Evolutionary conservation across 2,888 invertebrate species (phyloP), one percentile per base, ranked within the genome.

Genomic region (Cheilosia variabilis): DNA sequence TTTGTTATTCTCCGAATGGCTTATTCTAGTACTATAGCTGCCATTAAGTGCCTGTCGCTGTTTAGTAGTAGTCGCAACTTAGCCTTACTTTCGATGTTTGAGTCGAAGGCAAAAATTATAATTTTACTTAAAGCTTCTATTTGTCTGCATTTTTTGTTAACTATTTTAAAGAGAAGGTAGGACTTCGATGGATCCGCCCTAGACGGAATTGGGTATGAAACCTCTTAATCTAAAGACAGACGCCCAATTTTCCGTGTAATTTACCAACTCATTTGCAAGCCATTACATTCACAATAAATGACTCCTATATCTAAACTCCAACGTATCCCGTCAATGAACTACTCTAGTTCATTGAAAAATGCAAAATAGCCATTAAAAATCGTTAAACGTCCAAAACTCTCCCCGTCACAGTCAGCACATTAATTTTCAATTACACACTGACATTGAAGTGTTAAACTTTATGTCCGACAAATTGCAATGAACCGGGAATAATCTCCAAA

Each of bases 381-480:
- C 52, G 41, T 60, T 60, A 47, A 72, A 45, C 68, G 5, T 63
- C 19, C 43, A 45, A 55, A 52, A 37, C 55, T 31, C 19, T 19
- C 27, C 19, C 22, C 31, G 57, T 22, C 71, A 34, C 43, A 31
- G 17, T 31, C 57, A 63, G 68, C 50, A 72, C 72, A 76, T 81
- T 62, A 57, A 31, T 76, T 68, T 58, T 77, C 71, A 81, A 86
- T 77, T 86, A 71, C 57, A 24, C 52, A 19, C 41, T 65, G 65
- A 75, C 84, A 45, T 13, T 53, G 27, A 65, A 80, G 75, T 50
- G 50, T 62, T 47, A 80, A 72, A 76, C 76, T 86, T 81, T 72
- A 86, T 86, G 86, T 72, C 76, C 81, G 86, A 68, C 68, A 81
- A 81, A 76, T 77, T 76, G 62, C 86, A 86, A 6, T 57, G 71